phyloP scores from a whole-genome alignment of 2,797 vertebrate genomes.

The Chloroceryle inda region DNA sequence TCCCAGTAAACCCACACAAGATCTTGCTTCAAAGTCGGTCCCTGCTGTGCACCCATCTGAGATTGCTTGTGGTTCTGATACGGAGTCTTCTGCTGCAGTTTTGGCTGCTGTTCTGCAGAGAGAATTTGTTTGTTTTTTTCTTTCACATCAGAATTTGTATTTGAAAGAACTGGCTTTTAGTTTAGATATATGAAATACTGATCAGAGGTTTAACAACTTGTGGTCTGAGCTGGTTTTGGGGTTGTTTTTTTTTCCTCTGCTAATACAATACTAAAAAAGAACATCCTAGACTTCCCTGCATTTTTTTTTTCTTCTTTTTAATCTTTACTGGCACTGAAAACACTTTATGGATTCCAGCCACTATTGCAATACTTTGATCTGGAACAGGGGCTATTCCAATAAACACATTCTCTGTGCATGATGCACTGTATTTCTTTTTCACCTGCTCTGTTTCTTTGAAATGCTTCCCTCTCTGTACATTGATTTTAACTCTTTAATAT shows the following conservation, averaged over 20 bases:
- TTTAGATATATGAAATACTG: conserved; percentile 16
- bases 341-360: conserved; percentile 23
- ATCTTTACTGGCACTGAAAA: conserved; percentile 25
- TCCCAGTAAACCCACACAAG: neutral
- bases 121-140: neutral
- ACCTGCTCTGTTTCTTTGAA: conserved; percentile 45
- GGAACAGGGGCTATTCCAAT: conserved; percentile 32
- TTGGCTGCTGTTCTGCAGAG: neutral
- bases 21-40: neutral
- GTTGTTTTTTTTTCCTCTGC: neutral
- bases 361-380: conserved; percentile 61
- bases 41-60: neutral
- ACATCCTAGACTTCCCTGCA: neutral
- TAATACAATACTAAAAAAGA: conserved; percentile 22
- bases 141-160: neutral
- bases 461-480: neutral
- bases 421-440: conserved; percentile 38
- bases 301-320: neutral
- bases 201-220: neutral
- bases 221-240: neutral
- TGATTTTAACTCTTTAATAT: neutral
- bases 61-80: neutral
- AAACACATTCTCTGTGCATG: conserved; percentile 61
- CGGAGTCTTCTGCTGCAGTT: neutral
- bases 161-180: neutral